Conservation (phyloP, 2,888 invertebrate species). For the Aleiodes leptofemur region DNA sequence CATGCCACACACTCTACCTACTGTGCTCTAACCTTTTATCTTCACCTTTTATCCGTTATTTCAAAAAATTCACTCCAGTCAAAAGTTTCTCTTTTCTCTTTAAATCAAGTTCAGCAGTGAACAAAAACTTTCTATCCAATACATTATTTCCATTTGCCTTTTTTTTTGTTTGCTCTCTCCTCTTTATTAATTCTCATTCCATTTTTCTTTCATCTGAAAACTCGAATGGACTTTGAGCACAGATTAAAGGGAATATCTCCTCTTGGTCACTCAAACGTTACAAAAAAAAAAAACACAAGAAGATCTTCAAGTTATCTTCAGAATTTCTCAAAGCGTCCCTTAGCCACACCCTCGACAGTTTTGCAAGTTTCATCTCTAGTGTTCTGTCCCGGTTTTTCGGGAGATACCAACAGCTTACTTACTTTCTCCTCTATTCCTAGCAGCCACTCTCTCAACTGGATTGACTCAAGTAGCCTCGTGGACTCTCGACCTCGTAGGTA, state of each 20-base stretch:
- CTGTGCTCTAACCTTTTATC: slow-evolving; percentile 26
- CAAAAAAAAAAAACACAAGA: no score
- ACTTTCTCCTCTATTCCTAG: no score
- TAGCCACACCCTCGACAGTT: slow-evolving; percentile 27
- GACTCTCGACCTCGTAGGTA: slow-evolving; percentile 27
- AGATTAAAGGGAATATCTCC: not conserved
- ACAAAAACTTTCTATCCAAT: not conserved
- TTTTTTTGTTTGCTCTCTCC: not conserved
- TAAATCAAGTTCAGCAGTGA: slow-evolving; percentile 8
- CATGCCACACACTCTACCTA: slow-evolving; percentile 32
- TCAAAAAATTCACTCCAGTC: slow-evolving; percentile 40
- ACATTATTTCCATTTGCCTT: not conserved
- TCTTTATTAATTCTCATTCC: slow-evolving; percentile 1
- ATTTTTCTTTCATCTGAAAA: not conserved
- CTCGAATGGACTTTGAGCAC: slow-evolving; percentile 2
- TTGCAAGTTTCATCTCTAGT: slow-evolving; percentile 35
- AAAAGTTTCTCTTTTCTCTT: slow-evolving; percentile 27
- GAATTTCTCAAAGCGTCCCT: slow-evolving; percentile 17
- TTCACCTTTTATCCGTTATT: slow-evolving; percentile 44
- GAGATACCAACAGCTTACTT: not conserved
- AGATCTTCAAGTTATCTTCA: slow-evolving; percentile 20
- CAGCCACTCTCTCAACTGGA: slow-evolving; percentile 9
- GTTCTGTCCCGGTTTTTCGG: slow-evolving; percentile 41
- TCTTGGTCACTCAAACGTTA: not conserved
- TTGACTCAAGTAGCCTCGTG: slow-evolving; percentile 4